Evolutionary conservation across 1,140 invertebrate genomes (phyloP), one percentile per base, ranked within the genome.

Genomic region (Elymnias hypermnestra): DNA sequence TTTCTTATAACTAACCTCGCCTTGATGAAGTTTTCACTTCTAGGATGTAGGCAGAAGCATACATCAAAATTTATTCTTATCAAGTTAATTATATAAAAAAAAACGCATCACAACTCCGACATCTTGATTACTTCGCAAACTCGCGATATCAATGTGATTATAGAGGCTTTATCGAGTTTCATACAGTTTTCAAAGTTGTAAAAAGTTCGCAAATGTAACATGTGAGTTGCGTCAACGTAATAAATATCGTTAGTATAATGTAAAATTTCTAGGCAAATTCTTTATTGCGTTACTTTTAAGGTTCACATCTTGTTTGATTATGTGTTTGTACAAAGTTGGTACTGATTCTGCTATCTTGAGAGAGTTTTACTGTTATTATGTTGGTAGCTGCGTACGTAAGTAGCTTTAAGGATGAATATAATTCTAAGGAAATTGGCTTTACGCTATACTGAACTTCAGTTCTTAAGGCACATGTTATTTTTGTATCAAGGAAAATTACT

Each of bases 361-460:
- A 44, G 19, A 22, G 19, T 44, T 43, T 43, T 43, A 29, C 40
- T 43, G 26, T 43, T 43, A 43, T 41, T 41, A 18, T 43, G 39
- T 43, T 33, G 13, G 28, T 29, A 41, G 39, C 17, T 25, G 8
- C 28, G 14, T 15, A 31, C 53, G 57, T 51, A 58, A 66, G 59
- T 59, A 43, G 43, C 52, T 63, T 64, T 51, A 51, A 21, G 52
- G 31, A 25, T 36, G 56, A 59, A 70, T 55, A 58, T 33, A 55
- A 60, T 70, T 70, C 61, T 55, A 36, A 42, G 67, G 70, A 74
- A 68, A 70, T 73, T 71, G 65, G 63, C 58, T 68, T 54, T 51
- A 31, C 29, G 56, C 63, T 77, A 65, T 68, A 69, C 63, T 69
- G 52, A 53, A 55, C 53, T 52, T 33, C 15, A 35, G 18, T 35